phyloP scores from a whole-genome alignment of 2,888 invertebrate species.

The Apotomis turbidana region DNA sequence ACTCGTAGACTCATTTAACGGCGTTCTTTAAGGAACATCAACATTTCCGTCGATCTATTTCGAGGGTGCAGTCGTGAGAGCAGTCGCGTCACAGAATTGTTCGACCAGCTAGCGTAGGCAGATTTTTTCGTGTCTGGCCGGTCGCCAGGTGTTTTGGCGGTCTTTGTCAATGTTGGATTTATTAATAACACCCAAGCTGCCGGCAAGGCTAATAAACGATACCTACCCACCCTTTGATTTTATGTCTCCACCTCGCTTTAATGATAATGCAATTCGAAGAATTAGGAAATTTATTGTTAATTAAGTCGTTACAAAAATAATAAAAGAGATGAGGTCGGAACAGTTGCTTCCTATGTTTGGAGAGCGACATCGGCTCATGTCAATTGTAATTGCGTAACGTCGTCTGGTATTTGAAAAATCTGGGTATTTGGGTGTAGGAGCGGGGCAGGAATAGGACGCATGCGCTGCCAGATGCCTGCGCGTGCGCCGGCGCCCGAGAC shows the following conservation, averaged over 20 bases:
- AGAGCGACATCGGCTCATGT: conserved; percentile 50
- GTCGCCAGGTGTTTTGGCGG: conserved; percentile 79
- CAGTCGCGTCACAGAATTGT: conserved; percentile 31
- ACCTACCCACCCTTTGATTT: conserved; percentile 52
- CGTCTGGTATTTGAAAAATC: conserved; percentile 77
- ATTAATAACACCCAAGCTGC: conserved; percentile 76
- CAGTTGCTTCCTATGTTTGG: conserved; percentile 18
- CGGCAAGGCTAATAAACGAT: conserved; percentile 64
- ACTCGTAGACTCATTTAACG: conserved; percentile 15
- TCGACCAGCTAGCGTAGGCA: conserved; percentile 56
- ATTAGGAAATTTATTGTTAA: conserved; percentile 19
- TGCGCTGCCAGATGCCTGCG: conserved; percentile 63
- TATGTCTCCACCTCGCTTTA: conserved; percentile 45
- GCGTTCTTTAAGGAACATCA: conserved; percentile 26
- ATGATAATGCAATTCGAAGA: conserved; percentile 26
- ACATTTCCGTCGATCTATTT: conserved; percentile 45
- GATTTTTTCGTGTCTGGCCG: conserved; percentile 72
- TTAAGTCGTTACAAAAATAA: conserved; percentile 4
- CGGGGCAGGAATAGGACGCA: conserved; percentile 71
- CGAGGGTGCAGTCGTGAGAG: conserved; percentile 40
- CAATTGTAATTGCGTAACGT: conserved; percentile 62
- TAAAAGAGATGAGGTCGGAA: conserved; percentile 2
- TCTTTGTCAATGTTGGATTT: conserved; percentile 84
- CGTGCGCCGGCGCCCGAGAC: conserved; percentile 41
- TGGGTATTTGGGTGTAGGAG: conserved; percentile 68